Evolutionary conservation across 2,888 invertebrate species (phyloP).

Genomic region (Rhagium mordax): DNA sequence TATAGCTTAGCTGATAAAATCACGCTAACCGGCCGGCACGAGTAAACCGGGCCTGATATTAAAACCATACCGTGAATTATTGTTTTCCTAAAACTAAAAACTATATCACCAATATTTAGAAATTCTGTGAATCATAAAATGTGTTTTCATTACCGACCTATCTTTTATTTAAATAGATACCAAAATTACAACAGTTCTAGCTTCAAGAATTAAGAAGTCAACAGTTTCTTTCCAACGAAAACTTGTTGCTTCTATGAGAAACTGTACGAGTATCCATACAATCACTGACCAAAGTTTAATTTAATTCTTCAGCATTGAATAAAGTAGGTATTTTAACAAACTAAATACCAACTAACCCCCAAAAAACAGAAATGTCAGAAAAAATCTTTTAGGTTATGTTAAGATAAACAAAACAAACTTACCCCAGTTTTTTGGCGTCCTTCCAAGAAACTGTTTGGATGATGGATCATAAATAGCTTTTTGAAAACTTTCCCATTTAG

Average conservation of each 20-base stretch:
- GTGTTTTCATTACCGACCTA: too few relatives aligned
- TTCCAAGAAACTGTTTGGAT: conserved; percentile 59
- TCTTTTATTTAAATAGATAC: too few relatives aligned
- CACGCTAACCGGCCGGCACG: too few relatives aligned
- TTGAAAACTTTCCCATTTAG: conserved; percentile 60
- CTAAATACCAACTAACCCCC: not conserved
- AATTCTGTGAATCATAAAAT: too few relatives aligned
- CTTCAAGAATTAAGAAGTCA: too few relatives aligned
- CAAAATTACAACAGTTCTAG: too few relatives aligned
- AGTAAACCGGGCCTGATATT: too few relatives aligned
- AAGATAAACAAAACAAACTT: conserved; percentile 45
- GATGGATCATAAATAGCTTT: conserved; percentile 61
- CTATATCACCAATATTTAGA: too few relatives aligned
- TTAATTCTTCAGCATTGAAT: not conserved
- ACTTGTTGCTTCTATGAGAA: not conserved
- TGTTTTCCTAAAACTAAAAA: too few relatives aligned
- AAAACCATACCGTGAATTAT: too few relatives aligned
- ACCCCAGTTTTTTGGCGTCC: conserved; percentile 65
- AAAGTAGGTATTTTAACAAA: not conserved
- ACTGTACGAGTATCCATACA: not conserved
- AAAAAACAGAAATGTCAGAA: conserved; percentile 1
- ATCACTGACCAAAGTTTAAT: not conserved
- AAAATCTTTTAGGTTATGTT: conserved; percentile 21
- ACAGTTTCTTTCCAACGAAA: not conserved
- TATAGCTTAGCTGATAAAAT: too few relatives aligned